Conservation (phyloP, 2,888 invertebrate species). For the Colletes collaris region DNA sequence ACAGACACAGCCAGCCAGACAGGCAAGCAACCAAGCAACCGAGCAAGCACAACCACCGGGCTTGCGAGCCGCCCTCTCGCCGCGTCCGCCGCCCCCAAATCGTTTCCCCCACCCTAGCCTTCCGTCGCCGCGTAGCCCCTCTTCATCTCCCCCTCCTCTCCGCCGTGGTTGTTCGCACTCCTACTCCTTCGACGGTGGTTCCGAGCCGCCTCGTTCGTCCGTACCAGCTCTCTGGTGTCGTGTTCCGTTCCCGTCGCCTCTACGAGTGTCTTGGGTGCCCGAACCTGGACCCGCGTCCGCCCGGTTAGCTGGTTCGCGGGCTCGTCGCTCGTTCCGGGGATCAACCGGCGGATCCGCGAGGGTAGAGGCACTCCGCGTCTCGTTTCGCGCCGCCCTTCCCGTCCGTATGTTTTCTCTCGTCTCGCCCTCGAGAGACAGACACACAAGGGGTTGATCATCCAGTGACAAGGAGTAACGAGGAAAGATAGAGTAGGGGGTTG, state of each 20-base stretch:
- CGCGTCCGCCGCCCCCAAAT: conserved; percentile 33
- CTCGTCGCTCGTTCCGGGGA: not conserved
- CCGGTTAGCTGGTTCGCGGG: too few relatives aligned
- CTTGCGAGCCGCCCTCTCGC: conserved; percentile 50
- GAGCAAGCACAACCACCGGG: conserved; percentile 32
- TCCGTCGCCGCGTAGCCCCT: conserved; percentile 1
- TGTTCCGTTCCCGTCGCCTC: conserved; percentile 42
- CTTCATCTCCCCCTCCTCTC: conserved; percentile 22
- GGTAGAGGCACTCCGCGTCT: not conserved
- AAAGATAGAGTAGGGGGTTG: not conserved
- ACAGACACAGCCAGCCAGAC: not conserved
- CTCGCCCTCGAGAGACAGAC: not conserved
- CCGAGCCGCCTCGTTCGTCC: conserved; percentile 62
- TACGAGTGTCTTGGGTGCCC: conserved; percentile 37
- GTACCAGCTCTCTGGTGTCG: conserved; percentile 26
- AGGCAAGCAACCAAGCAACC: not conserved
- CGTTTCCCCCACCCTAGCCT: conserved; percentile 24
- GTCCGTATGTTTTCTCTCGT: not conserved
- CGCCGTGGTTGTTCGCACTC: conserved; percentile 51
- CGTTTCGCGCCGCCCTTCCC: conserved; percentile 6
- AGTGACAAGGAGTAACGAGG: not conserved
- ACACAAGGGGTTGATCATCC: too few relatives aligned
- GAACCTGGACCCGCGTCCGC: not conserved
- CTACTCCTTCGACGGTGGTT: conserved; percentile 58
- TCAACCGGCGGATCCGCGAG: not conserved